Percentiles rank a stretch among this genome's conserved stretches.
These are phyloP conservation scores for Callopanchax toddi DNA, from an alignment of 2,113 vertebrate species.

Conservation along the genomic window DNA sequence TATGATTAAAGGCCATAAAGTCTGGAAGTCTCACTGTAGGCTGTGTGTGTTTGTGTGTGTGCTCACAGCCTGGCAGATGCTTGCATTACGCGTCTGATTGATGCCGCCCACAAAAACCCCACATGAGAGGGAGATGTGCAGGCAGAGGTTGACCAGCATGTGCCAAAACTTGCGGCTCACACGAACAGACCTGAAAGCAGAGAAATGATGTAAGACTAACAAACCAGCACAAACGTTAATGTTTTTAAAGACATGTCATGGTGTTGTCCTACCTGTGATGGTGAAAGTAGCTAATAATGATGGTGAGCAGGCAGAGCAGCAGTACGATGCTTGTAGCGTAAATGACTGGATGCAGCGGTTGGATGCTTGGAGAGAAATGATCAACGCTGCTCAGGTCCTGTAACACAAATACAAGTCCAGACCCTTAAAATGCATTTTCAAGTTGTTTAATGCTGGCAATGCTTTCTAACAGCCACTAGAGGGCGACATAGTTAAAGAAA, in stretches of 20 bases:
- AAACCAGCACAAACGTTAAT: background rate
- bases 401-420: conserved; percentile 12
- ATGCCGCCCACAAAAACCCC: conserved; percentile 91
- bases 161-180: conserved; percentile 97
- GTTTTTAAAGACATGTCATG: background rate
- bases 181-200: conserved; percentile 81
- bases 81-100: conserved; percentile 88
- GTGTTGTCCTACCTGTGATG: conserved; percentile 86
- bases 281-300: conserved; percentile 90
- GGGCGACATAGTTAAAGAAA: background rate
- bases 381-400: conserved; percentile 91
- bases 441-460: background rate
- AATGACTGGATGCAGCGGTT: conserved; percentile 89
- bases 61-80: conserved; percentile 96
- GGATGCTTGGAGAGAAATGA: conserved; percentile 77
- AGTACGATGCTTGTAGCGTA: conserved; percentile 88
- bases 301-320: conserved; percentile 84
- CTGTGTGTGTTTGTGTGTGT: background rate
- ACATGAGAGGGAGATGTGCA: conserved; percentile 93
- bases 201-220: conserved; percentile 5
- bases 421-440: background rate
- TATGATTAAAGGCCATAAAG: background rate
- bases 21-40: background rate
- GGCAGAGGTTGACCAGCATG: conserved; percentile 94
- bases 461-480: background rate